Evolutionary conservation across 2,113 vertebrate species (phyloP).

Genomic region (Lasiurus borealis): DNA sequence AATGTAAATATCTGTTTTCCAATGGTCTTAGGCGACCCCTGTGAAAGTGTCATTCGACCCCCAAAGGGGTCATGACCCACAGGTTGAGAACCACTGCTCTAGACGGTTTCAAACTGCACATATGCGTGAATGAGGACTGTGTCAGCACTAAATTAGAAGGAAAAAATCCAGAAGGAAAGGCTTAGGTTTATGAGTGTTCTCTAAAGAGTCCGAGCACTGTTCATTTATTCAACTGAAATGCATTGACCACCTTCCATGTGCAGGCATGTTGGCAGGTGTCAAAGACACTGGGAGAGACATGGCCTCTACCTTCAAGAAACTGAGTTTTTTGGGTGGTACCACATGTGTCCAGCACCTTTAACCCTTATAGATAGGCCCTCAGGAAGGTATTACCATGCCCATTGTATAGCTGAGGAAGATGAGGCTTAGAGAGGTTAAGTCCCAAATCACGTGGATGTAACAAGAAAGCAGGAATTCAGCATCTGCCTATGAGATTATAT

Average conservation of each 20-base stretch:
- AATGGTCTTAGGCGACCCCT: too few species aligned
- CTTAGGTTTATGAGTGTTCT: neutral
- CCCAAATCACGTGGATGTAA: neutral
- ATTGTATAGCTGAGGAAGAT: constrained; percentile 24
- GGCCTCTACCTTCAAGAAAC: neutral
- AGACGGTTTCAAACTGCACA: neutral
- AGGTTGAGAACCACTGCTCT: too few species aligned
- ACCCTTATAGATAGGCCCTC: neutral
- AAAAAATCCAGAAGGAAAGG: neutral
- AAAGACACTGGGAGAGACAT: neutral
- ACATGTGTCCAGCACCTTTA: neutral
- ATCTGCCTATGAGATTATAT: neutral
- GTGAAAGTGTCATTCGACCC: too few species aligned
- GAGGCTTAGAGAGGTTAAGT: neutral
- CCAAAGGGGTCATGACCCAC: too few species aligned
- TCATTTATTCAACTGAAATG: neutral
- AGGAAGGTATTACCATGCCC: neutral
- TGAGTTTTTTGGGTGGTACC: neutral
- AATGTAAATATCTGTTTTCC: too few species aligned
- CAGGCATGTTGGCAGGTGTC: neutral
- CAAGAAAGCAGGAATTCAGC: neutral
- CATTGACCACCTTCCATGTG: too few species aligned
- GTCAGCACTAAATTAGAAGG: neutral
- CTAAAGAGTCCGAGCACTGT: neutral
- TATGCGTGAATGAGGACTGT: neutral